These are phyloP conservation scores for Limenitis camilla DNA, from an alignment of 2,888 invertebrate genomes.

Conservation along the genomic window DNA sequence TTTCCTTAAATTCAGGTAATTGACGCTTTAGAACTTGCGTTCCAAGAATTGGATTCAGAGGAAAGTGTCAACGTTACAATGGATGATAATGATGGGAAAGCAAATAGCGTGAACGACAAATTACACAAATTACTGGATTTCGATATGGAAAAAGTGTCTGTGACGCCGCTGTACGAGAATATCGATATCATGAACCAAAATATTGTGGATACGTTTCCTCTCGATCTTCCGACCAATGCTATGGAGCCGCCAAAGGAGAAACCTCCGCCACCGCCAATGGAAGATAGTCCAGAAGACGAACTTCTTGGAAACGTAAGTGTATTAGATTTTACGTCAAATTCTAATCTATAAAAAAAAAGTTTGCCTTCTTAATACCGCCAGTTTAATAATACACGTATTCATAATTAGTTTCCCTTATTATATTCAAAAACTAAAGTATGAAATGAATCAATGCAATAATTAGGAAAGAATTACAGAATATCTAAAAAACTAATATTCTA, in stretches of 20 bases:
- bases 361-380: too few species aligned
- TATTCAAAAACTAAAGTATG: too few species aligned
- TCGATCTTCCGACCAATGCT: conserved; percentile 74
- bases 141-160: conserved; percentile 52
- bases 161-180: conserved; percentile 76
- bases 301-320: conserved; percentile 63
- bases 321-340: not conserved
- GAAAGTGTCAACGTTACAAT: conserved; percentile 46
- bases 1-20: conserved; percentile 63
- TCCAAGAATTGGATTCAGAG: conserved; percentile 76
- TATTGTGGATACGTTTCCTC: conserved; percentile 56
- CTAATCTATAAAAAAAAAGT: too few species aligned
- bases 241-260: conserved; percentile 89
- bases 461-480: too few species aligned
- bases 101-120: conserved; percentile 26
- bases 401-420: too few species aligned
- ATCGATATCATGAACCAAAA: conserved; percentile 74
- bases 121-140: conserved; percentile 38
- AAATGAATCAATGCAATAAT: too few species aligned
- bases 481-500: too few species aligned
- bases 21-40: conserved; percentile 78
- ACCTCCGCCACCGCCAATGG: conserved; percentile 86
- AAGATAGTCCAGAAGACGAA: conserved; percentile 59
- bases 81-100: conserved; percentile 52
- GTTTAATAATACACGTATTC: too few species aligned